Base-by-base conservation (phyloP, 2,888 invertebrate genomes). In the Lordiphosa andalusiaca region DNA sequence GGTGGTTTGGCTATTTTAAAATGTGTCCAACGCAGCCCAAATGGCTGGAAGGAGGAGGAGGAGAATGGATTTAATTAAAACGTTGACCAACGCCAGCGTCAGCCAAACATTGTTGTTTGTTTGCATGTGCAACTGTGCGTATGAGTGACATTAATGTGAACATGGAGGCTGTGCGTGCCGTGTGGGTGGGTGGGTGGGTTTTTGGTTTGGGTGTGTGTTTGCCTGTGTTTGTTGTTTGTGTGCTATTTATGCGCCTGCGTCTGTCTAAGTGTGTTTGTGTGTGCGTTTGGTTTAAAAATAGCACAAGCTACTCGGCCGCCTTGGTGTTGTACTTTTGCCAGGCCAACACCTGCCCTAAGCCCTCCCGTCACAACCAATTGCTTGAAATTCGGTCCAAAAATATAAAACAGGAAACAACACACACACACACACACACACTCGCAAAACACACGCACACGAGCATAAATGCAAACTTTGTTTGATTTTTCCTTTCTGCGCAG, bases 121-220 rank as follows among this genome's bases (percentile, higher is more conserved):
- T 62, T 80, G 80, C 68, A 66, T 75, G 81, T 73, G 81, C 85
- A 84, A 77, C 70, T 77, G 75, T 86, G 87, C 86, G 81, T 85
- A 86, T 86, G 72, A 86, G 72, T 71, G 73, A 84, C 82, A 84
- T 71, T 81, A 81, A 84, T 81, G 82, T 63, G 69, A 71, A 73
- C 81, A 78, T 69, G 62, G 73, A 65, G 56, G 72, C 66, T 52
- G 73, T 44, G 39, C 42, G 23, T 47, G 30, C 51, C 51, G 42
- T 53, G 47, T 51, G 44, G 55, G 41, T 61, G 66, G n/a, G n/a
- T n/a, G n/a, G n/a, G n/a, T n/a, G n/a, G n/a, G n/a, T n/a, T n/a
- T n/a, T n/a, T n/a, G n/a, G n/a, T n/a, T n/a, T 16, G 16, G 16
- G 51, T 54, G 47, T 73, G 62, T 19, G 19, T 19, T 19, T 19